A percentile compares a stretch with the other conserved stretches of the same genome.
phyloP scores from a whole-genome alignment of 2,113 vertebrate genomes.

The Bos taurus region DNA sequence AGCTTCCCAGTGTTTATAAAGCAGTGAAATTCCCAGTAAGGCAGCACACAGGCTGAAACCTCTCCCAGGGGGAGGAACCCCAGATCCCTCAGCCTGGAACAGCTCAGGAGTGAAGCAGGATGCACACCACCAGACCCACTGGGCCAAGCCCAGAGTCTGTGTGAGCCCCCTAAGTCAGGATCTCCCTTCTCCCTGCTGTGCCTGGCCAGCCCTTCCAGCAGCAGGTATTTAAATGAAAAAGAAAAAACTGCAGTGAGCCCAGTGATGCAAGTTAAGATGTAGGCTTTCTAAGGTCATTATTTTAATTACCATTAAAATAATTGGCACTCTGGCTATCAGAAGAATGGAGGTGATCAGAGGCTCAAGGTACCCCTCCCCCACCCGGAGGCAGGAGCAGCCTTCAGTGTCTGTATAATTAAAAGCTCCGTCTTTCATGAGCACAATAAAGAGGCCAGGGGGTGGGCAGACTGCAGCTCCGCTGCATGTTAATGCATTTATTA shows the following conservation, averaged over 20 bases:
- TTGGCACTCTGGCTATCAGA: conserved; percentile 80
- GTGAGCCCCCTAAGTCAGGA: background rate
- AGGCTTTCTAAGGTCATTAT: conserved; percentile 71
- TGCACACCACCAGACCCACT: background rate
- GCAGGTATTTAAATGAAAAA: conserved; percentile 21
- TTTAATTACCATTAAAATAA: conserved; percentile 87
- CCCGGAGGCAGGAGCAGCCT: conserved; percentile 75
- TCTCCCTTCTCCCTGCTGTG: background rate
- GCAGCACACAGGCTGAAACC: rapidly evolving
- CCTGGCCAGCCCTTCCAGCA: background rate
- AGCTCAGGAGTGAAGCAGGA: background rate
- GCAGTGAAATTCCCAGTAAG: background rate
- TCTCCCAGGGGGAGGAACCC: background rate
- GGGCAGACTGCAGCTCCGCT: conserved; percentile 74
- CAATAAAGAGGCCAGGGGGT: conserved; percentile 80
- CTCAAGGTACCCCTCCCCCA: conserved; percentile 75
- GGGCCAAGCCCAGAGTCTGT: background rate
- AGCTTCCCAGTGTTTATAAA: background rate
- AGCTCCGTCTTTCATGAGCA: conserved; percentile 82
- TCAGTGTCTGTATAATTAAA: conserved; percentile 84
- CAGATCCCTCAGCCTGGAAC: background rate
- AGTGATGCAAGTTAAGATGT: conserved; percentile 42
- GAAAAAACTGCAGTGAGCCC: background rate
- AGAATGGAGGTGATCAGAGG: conserved; percentile 80
- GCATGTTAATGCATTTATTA: conserved; percentile 78